Percentiles rank a stretch among this genome's conserved stretches.
These are phyloP conservation scores for Drosophila nigromelanica DNA, from an alignment of 1,140 invertebrate genomes.

Conservation along the genomic window DNA sequence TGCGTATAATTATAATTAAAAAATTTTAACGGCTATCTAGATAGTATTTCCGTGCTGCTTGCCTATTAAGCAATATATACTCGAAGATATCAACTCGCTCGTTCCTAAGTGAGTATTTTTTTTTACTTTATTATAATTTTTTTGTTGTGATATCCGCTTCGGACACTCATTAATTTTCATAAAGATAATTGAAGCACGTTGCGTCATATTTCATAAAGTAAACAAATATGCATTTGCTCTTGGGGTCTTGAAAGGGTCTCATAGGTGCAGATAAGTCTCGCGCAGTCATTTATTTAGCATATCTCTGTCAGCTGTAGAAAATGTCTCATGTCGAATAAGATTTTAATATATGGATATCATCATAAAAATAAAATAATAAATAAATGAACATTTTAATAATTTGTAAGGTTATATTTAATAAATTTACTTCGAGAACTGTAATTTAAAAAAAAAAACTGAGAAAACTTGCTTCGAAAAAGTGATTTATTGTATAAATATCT, in stretches of 20 bases:
- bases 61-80: constrained; percentile 31
- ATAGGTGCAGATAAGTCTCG: constrained; percentile 14
- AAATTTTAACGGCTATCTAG: constrained; percentile 47
- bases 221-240: constrained; percentile 40
- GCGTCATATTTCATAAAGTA: constrained; percentile 39
- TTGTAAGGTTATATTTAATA: too few relatives aligned
- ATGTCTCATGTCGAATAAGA: not conserved
- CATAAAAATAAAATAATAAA: too few relatives aligned
- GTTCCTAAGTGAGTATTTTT: not conserved
- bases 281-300: not conserved
- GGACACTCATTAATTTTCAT: constrained; percentile 67
- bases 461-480: too few relatives aligned
- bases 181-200: constrained; percentile 59
- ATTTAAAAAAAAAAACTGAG: too few relatives aligned
- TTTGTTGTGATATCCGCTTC: constrained; percentile 60
- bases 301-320: not conserved
- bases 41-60: constrained; percentile 34
- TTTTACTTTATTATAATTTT: not conserved
- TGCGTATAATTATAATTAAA: constrained; percentile 59
- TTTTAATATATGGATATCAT: not conserved
- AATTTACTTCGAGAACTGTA: too few relatives aligned
- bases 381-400: too few relatives aligned
- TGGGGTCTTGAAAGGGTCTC: constrained; percentile 28
- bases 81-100: constrained; percentile 14
- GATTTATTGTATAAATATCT: too few relatives aligned